Evolutionary conservation across 2,797 vertebrate species (phyloP), one percentile per base, ranked within the genome.

Genomic region (Sus cebifrons): DNA sequence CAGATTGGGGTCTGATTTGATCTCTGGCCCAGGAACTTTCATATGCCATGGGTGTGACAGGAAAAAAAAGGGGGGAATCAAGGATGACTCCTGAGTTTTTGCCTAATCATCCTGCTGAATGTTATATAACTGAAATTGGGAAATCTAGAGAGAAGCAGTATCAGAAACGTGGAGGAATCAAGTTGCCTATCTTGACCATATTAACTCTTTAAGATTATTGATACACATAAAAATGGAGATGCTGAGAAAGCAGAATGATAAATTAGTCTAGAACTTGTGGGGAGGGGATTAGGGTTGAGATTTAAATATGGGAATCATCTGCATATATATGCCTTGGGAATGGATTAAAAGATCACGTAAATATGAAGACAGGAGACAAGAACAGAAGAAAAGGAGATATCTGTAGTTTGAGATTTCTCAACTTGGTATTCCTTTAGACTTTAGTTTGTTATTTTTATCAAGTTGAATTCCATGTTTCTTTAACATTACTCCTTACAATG

Each of bases 381-480:
- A 86, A 58, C 12, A 91, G 56, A 85, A 12, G 36, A 15, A 40
- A 71, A 71, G 77, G 14, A 68, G 8, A 68, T 17, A 2, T 2
- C 44, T 64, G 16, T 73, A 86, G 16, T 74, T 17, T 60, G 68
- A 32, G 11, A 0, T 68, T 93, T 89, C 86, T 89, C 58, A 64
- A 11, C 15, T 84, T 44, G 20, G 3, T 68, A 67, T 91, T 91
- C 40, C 8, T 65, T 81, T 68, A 78, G 79, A 12, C 32, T 90
- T 18, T 36, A 65, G 15, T 64, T 27, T 86, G 1, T 68, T 94
- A 71, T 73, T 91, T 91, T 86, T 70, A 82, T 78, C 36, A 83
- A 81, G 52, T 58, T 81, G 25, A 83, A 94, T 73, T 88, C 32
- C 13, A 13, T 20, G 87, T 90, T 89, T 75, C 49, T 52, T 79